Conservation (phyloP, 2,888 invertebrate genomes). For the Nasonia oneida region DNA sequence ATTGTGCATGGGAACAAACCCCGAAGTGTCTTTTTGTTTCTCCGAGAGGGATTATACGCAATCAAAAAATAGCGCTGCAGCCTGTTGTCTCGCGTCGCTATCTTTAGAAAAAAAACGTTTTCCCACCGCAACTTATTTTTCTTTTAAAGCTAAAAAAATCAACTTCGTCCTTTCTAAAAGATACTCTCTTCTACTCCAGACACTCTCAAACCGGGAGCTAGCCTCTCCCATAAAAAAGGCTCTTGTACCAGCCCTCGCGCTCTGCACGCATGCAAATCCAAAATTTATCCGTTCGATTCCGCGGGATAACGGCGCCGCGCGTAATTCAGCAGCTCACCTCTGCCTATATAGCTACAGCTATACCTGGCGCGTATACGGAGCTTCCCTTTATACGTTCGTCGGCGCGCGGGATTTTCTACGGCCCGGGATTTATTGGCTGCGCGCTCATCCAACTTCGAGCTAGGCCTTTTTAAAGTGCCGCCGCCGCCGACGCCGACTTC, state of each 20-base stretch:
- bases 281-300: conserved; percentile 46
- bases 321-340: conserved; percentile 22
- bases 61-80: conserved; percentile 9
- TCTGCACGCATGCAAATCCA: not conserved
- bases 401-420: conserved; percentile 39
- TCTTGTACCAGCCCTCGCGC: not conserved
- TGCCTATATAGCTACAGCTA: not conserved
- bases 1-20: conserved; percentile 23
- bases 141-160: too few relatives aligned
- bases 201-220: too few relatives aligned
- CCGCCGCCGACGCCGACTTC: not conserved
- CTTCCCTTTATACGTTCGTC: conserved; percentile 27
- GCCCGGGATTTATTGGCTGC: conserved; percentile 44
- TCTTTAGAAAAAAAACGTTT: too few relatives aligned
- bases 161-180: too few relatives aligned
- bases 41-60: not conserved
- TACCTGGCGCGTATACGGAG: not conserved
- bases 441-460: conserved; percentile 44
- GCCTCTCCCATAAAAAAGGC: not conserved
- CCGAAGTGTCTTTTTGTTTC: conserved; percentile 31
- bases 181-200: too few relatives aligned
- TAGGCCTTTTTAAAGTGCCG: conserved; percentile 33
- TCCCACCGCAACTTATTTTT: too few relatives aligned
- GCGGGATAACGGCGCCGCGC: conserved; percentile 27
- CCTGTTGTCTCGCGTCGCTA: not conserved